Conservation (phyloP, 2,113 vertebrate genomes). For the Cynocephalus volans region DNA sequence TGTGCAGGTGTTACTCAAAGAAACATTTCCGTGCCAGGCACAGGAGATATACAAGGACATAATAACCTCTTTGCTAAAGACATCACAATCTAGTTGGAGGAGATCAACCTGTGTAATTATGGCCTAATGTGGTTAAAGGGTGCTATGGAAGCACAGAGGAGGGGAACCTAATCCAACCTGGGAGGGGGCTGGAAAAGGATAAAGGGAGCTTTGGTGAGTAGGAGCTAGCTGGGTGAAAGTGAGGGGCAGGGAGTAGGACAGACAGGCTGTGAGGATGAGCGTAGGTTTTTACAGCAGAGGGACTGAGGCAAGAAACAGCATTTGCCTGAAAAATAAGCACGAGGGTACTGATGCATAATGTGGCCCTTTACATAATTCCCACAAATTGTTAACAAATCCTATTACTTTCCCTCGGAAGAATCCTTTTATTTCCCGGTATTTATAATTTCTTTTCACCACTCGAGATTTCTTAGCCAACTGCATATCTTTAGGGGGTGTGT, state of each 20-base stretch:
- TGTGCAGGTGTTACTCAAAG: neutral
- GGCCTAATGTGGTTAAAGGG: neutral
- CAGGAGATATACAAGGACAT: neutral
- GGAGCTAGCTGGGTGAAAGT: neutral
- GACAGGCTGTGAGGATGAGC: neutral
- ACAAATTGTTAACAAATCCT: neutral
- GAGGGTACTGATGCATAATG: neutral
- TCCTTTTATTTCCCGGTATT: constrained; percentile 21
- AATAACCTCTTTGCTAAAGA: neutral
- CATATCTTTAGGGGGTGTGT: neutral
- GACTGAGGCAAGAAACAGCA: neutral
- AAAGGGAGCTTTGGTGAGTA: neutral
- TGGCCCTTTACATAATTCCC: neutral
- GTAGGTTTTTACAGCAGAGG: neutral
- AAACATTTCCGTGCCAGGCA: neutral
- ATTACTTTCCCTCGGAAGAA: neutral
- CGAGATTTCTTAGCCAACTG: constrained; percentile 43
- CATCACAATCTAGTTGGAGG: neutral
- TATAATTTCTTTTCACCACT: neutral
- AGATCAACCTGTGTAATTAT: neutral
- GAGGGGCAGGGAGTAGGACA: neutral
- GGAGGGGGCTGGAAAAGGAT: neutral
- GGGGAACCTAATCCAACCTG: neutral
- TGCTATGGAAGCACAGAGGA: neutral
- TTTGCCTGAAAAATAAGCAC: neutral